Conservation (phyloP, 1,140 invertebrate genomes). For the Berghia stephanieae region DNA sequence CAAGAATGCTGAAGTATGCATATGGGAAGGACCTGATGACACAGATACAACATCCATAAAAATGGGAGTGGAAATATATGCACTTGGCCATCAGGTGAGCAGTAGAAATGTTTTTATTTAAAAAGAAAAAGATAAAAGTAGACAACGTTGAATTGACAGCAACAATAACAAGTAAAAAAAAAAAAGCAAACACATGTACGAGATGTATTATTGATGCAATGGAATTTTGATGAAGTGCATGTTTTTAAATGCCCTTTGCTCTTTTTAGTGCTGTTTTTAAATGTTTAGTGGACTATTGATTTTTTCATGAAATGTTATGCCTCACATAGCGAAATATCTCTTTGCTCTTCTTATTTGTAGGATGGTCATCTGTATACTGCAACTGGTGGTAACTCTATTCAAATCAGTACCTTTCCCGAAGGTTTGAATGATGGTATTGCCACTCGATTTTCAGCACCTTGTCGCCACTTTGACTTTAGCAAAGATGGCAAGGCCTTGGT, state of each 20-base stretch:
- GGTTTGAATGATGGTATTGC: conserved; percentile 85
- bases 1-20: conserved; percentile 88
- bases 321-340: conserved; percentile 30
- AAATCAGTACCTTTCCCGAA: conserved; percentile 83
- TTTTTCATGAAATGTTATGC: too few relatives aligned
- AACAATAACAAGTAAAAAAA: too few relatives aligned
- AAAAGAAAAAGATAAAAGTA: too few relatives aligned
- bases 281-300: too few relatives aligned
- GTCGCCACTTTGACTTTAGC: conserved; percentile 78
- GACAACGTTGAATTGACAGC: too few relatives aligned
- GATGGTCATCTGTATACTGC: conserved; percentile 80
- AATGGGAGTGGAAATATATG: conserved; percentile 82
- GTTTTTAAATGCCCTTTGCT: too few relatives aligned
- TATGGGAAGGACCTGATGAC: conserved; percentile 84
- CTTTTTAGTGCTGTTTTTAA: too few relatives aligned
- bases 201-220: too few relatives aligned
- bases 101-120: background rate
- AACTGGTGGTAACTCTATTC: conserved; percentile 85
- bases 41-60: conserved; percentile 83
- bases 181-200: too few relatives aligned
- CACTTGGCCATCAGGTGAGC: conserved; percentile 71
- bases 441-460: conserved; percentile 84
- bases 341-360: conserved; percentile 67
- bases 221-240: too few relatives aligned
- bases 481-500: conserved; percentile 71